Evolutionary conservation across 2,888 invertebrate genomes (phyloP), one percentile per base, ranked within the genome.

Genomic region (Nowickia ferox): DNA sequence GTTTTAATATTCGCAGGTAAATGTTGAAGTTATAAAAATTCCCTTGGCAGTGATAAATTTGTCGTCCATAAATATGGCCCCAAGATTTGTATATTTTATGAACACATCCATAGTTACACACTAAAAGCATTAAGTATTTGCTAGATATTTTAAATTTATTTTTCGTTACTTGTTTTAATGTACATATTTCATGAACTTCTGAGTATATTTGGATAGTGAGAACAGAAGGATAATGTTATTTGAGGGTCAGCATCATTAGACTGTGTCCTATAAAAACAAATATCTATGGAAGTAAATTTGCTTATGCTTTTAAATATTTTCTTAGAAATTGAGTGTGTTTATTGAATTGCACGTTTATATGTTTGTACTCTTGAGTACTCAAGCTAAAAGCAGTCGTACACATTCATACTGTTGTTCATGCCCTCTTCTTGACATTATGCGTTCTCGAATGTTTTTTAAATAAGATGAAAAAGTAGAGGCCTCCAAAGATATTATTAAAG

Each of bases 1-100:
- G 82, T 85, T 85, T 85, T 85, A 85, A 85, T 85, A 85, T 85
- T 85, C 82, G 63, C 82, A 82, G 84, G 84, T 85, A 85, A 85
- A 85, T 82, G 81, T 78, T 78, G 42, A 77, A 74, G 68, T 74
- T 65, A 82, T 19, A 74, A 75, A 77, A 78, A 82, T 82, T 85
- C 78, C 69, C 78, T 57, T 82, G 78, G 74, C 84, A 85, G 78
- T 85, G 82, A 85, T 82, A 85, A 85, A 85, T 85, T 82, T 69
- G 78, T 74, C 82, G 61, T 75, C 82, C 82, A 82, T 82, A 82
- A 82, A 82, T 82, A 85, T 82, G 74, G 77, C 69, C 74, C 63
- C 59, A 83, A 82, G 82, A 71, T 82, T 82, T 82, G 74, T 71
- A 55, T 51, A 51, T 71, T 80, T 80, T 42, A 63, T 59, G n/a